A percentile compares a stretch with the other conserved stretches of the same genome.
These are phyloP conservation scores for Neogobius melanostomus DNA, from an alignment of 2,113 vertebrate genomes.

Conservation along the genomic window DNA sequence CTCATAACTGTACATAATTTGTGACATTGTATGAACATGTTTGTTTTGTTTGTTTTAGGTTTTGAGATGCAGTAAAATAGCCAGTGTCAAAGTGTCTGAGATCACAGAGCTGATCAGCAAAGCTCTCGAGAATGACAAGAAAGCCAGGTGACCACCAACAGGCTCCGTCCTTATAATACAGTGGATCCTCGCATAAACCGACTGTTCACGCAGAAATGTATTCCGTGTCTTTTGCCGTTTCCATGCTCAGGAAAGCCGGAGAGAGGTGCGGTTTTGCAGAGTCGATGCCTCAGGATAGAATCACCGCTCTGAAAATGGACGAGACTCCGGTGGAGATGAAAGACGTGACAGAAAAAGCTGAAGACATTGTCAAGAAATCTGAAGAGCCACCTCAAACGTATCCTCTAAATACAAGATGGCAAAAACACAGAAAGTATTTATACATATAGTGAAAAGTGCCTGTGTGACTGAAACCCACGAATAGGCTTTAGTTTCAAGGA, in stretches of 20 bases:
- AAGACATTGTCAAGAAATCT: conserved; percentile 80
- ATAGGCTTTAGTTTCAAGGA: no score
- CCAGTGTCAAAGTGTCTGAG: conserved; percentile 94
- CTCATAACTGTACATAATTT: background rate
- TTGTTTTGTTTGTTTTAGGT: conserved; percentile 75
- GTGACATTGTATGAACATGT: background rate
- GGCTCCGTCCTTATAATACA: no score
- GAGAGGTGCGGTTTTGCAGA: conserved; percentile 92
- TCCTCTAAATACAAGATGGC: conserved; percentile 38
- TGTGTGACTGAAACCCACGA: no score
- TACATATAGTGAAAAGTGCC: no score
- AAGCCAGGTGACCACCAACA: conserved; percentile 79
- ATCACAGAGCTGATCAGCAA: conserved; percentile 92
- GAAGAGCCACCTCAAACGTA: conserved; percentile 81
- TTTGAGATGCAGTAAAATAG: conserved; percentile 94
- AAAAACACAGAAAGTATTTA: no score
- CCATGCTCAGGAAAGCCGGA: conserved; percentile 85
- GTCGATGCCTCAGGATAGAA: conserved; percentile 85
- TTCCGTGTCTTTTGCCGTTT: background rate
- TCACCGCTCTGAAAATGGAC: conserved; percentile 87
- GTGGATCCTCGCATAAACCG: no score
- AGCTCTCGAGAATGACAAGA: conserved; percentile 90
- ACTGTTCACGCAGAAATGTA: background rate
- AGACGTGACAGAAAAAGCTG: conserved; percentile 75
- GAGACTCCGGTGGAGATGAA: conserved; percentile 81